Base-by-base conservation (phyloP, 2,888 invertebrate genomes). In the Chesias legatella region DNA sequence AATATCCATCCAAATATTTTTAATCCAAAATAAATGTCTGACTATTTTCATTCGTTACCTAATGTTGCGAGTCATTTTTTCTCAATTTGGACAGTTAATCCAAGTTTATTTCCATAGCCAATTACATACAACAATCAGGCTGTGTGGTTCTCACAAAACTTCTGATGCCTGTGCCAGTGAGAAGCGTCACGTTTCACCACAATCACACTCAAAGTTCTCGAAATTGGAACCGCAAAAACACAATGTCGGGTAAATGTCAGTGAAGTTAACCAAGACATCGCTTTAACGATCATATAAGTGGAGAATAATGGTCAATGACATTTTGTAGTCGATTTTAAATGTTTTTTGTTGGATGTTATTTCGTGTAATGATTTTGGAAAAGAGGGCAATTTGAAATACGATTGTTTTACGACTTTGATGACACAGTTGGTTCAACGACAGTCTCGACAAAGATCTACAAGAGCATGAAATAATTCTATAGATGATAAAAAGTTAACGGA, bases 241-340 rank as follows among this genome's bases (percentile, higher is more conserved):
- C 32, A 38, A 38, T 44, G 32, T 29, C 27, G 40, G 43, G 43
- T 45, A 42, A 40, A 31, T 42, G 48, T 48, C 37, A 38, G 29
- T 32, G 35, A 40, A 44, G 42, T 33, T 32, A 49, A 53, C 39
- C 48, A 43, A 56, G 40, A 50, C 51, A 56, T 56, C 47, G 46
- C 35, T 32, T 47, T 68, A 66, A 69, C 60, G 67, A 67, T 62
- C 43, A 60, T 64, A 58, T 68, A 69, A 69, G 63, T 60, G 63
- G 55, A 51, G 48, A 57, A 57, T 67, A 66, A 65, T 60, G 58
- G 45, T 11, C 33, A 26, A 32, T 33, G 34, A 28, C 39, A 37
- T 44, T 40, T 40, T 27, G 26, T 32, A 22, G 38, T 23, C 28
- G 8, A 7, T 6, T 28, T 1, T 32, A 28, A 33, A 33, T 9